phyloP scores from a whole-genome alignment of 2,888 invertebrate genomes.

The Agrilus biguttatus region DNA sequence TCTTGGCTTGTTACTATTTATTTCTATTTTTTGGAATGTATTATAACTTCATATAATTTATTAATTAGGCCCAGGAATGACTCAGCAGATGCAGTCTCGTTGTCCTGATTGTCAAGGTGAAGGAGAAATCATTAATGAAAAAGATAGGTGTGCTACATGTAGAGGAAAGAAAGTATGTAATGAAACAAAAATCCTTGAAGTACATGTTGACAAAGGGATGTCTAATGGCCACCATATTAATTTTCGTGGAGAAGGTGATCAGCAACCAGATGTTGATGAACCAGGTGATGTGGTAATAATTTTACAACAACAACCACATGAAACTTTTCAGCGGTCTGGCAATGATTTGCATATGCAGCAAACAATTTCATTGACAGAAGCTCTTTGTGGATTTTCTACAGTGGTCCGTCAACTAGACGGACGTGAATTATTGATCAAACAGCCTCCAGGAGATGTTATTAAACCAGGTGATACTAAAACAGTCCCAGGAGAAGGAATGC shows the following conservation, averaged over 20 bases:
- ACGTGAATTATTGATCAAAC: constrained; percentile 63
- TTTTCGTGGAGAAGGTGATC: constrained; percentile 82
- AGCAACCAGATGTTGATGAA: constrained; percentile 70
- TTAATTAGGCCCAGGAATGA: constrained; percentile 37
- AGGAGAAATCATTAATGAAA: constrained; percentile 64
- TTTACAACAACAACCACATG: constrained; percentile 67
- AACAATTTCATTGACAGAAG: constrained; percentile 69
- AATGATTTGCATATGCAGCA: constrained; percentile 61
- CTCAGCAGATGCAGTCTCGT: constrained; percentile 44
- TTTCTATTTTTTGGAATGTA: too few species aligned
- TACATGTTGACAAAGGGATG: constrained; percentile 84
- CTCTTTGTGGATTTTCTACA: constrained; percentile 79
- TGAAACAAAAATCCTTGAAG: constrained; percentile 73
- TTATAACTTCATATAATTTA: constrained; percentile 10
- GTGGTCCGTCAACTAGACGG: constrained; percentile 83
- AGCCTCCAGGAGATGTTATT: constrained; percentile 67
- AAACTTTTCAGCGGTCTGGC: constrained; percentile 61
- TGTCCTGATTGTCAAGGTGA: constrained; percentile 51
- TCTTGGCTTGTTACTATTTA: constrained; percentile 7
- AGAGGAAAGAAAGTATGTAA: constrained; percentile 71
- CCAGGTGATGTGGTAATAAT: constrained; percentile 84
- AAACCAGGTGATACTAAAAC: constrained; percentile 68
- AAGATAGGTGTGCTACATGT: constrained; percentile 70
- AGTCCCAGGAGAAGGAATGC: constrained; percentile 83
- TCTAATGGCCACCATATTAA: constrained; percentile 71